Conservation (phyloP, 2,888 invertebrate species). For the Oasisia sp. region DNA sequence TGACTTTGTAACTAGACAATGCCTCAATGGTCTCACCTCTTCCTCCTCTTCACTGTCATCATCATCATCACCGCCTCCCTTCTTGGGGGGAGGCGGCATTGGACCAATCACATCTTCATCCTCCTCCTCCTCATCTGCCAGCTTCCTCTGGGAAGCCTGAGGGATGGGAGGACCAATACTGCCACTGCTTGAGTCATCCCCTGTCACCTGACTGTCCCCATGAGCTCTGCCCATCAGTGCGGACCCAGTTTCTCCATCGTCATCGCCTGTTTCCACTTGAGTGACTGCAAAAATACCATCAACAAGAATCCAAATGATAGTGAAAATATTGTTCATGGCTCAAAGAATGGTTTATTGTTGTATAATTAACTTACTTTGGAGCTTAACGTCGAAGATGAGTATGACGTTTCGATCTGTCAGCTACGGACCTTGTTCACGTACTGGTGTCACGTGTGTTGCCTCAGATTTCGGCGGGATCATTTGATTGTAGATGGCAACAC, state of each 20-base stretch:
- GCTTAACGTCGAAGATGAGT: too few relatives aligned
- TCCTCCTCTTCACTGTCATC: conserved; percentile 51
- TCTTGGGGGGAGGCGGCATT: conserved; percentile 35
- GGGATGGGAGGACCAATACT: conserved; percentile 36
- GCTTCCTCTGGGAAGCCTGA: conserved; percentile 19
- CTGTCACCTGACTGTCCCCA: background rate
- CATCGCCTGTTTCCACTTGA: background rate
- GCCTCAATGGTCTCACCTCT: conserved; percentile 35
- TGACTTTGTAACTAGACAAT: too few relatives aligned
- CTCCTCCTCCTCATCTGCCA: conserved; percentile 22
- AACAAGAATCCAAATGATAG: background rate
- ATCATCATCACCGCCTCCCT: conserved; percentile 31
- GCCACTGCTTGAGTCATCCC: conserved; percentile 28
- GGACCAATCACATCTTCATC: conserved; percentile 46
- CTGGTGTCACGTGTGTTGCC: too few relatives aligned
- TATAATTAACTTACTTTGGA: too few relatives aligned
- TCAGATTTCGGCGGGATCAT: too few relatives aligned
- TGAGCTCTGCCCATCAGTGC: background rate
- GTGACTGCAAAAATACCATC: conserved; percentile 7
- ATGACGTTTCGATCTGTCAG: too few relatives aligned
- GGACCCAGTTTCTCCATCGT: conserved; percentile 6
- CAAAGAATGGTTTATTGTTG: too few relatives aligned
- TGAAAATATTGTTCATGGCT: too few relatives aligned
- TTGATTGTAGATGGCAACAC: too few relatives aligned
- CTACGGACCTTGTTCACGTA: too few relatives aligned